Conservation (phyloP, 2,888 invertebrate genomes). For the Drosophila borborema region DNA sequence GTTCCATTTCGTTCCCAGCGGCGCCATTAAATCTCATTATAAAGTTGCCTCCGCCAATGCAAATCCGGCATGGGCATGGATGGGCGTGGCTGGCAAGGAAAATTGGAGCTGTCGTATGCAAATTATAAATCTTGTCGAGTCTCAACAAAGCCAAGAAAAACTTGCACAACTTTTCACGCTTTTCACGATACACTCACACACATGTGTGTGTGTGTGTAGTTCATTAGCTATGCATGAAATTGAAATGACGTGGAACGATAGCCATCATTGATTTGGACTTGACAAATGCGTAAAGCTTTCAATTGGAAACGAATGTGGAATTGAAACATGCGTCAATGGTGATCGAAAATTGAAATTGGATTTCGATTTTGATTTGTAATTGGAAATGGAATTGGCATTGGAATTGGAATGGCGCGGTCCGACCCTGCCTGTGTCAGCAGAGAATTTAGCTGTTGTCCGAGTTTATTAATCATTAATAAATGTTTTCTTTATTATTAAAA, state of each 20-base stretch:
- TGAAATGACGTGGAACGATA: slow-evolving; percentile 55
- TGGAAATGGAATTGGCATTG: neutral
- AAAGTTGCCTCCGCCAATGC: slow-evolving; percentile 62
- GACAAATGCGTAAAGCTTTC: slow-evolving; percentile 54
- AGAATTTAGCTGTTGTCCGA: slow-evolving; percentile 25
- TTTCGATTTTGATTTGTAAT: neutral
- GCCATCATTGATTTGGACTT: slow-evolving; percentile 49
- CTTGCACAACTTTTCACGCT: slow-evolving; percentile 50
- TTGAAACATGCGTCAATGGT: slow-evolving; percentile 26
- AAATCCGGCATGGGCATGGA: slow-evolving; percentile 21
- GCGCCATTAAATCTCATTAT: slow-evolving; percentile 79
- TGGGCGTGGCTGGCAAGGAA: slow-evolving; percentile 5
- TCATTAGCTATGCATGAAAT: slow-evolving; percentile 65
- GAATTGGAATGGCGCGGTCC: slow-evolving; percentile 10
- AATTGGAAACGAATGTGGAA: slow-evolving; percentile 23
- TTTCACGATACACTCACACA: neutral
- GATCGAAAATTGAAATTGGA: slow-evolving; percentile 26
- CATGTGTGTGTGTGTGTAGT: slow-evolving; percentile 11
- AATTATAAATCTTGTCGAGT: slow-evolving; percentile 69
- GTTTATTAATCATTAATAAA: slow-evolving; percentile 67
- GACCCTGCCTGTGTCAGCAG: slow-evolving; percentile 53
- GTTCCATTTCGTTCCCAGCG: slow-evolving; percentile 57
- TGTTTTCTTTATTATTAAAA: slow-evolving; percentile 65
- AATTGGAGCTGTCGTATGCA: slow-evolving; percentile 46
- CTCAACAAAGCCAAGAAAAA: slow-evolving; percentile 48